phyloP scores from a whole-genome alignment of 1,140 invertebrate species.

The Coenobita brevimanus region DNA sequence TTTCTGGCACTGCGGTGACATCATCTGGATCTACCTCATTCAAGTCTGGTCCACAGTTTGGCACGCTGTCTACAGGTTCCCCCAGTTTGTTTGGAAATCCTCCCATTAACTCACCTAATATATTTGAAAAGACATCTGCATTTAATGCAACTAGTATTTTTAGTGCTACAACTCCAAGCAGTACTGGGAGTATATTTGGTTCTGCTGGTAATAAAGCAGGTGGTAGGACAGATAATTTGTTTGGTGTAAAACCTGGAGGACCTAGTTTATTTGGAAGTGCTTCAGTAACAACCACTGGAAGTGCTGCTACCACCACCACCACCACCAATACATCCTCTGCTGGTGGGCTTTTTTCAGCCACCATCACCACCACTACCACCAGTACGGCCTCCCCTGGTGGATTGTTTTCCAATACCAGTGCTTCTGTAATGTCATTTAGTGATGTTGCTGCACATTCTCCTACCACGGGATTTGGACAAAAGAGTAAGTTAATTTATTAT shows the following conservation, averaged over 20 bases:
- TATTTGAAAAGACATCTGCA: constrained; percentile 22
- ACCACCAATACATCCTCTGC: constrained; percentile 62
- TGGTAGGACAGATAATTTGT: not conserved
- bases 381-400: not conserved
- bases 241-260: constrained; percentile 64
- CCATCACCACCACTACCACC: not conserved
- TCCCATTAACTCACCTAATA: not conserved
- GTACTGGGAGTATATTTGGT: not conserved
- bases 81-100: constrained; percentile 71
- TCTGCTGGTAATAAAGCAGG: not conserved
- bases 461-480: not conserved
- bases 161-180: not conserved
- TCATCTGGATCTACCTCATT: no score
- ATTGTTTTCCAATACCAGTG: not conserved
- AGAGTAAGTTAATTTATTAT: constrained; percentile 30
- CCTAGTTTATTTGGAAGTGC: constrained; percentile 6
- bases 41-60: constrained; percentile 62
- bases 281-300: constrained; percentile 70
- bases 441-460: not conserved
- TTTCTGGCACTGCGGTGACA: no score
- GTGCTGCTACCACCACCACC: not conserved
- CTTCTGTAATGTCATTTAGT: constrained; percentile 21
- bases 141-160: constrained; percentile 8
- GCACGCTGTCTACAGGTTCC: not conserved
- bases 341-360: not conserved